Percentiles rank a stretch among this genome's conserved stretches.
phyloP scores from a whole-genome alignment of 2,113 vertebrate species.

The Hemibagrus wyckioides region DNA sequence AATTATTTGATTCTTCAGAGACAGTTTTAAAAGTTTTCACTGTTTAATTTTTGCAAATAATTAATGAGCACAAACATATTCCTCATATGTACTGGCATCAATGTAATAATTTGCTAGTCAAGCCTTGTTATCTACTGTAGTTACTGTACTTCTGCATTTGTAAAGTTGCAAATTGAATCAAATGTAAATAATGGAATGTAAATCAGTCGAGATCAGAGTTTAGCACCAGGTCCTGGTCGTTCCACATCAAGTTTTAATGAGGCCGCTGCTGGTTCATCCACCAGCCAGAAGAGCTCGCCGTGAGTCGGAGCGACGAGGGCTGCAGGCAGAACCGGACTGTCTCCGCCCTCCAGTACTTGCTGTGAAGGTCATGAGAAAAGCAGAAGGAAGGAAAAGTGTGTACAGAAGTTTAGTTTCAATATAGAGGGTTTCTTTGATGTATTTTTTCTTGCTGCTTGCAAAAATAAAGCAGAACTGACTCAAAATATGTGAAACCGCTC shows the following conservation, averaged over 20 bases:
- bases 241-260: conserved; percentile 79
- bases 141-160: neutral
- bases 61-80: neutral
- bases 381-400: neutral
- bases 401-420: neutral
- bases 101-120: neutral
- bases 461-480: neutral
- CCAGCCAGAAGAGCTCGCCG: conserved; percentile 85
- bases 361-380: conserved; percentile 46
- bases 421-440: neutral
- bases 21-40: neutral
- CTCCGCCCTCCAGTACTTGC: conserved; percentile 83
- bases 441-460: neutral
- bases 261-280: conserved; percentile 84
- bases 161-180: neutral
- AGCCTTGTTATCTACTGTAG: too few species aligned
- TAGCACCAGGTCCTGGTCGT: conserved; percentile 72
- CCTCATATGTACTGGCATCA: neutral
- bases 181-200: neutral
- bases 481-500: neutral
- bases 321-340: conserved; percentile 75
- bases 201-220: conserved; percentile 59
- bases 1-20: neutral
- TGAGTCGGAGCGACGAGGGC: conserved; percentile 77
- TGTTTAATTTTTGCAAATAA: too few species aligned